Evolutionary conservation across 2,113 vertebrate genomes (phyloP).

Genomic region (Bujurquina vittata): DNA sequence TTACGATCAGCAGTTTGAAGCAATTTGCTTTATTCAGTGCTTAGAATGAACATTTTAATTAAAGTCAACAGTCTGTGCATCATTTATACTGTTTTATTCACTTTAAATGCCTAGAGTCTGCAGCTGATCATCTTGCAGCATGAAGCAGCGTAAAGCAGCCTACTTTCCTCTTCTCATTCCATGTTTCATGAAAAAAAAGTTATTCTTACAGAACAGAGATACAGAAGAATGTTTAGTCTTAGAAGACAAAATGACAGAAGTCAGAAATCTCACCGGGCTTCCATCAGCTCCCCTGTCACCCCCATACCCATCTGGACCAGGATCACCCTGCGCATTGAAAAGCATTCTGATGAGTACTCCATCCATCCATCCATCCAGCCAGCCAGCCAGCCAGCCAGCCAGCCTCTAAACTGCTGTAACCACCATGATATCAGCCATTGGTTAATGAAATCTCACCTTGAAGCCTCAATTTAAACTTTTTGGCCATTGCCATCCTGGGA

Average conservation of each 20-base stretch:
- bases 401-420: too few relatives aligned
- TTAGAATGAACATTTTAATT: background rate
- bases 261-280: slow-evolving; percentile 48
- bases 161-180: background rate
- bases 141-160: background rate
- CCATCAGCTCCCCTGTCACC: slow-evolving; percentile 44
- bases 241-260: background rate
- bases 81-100: too few relatives aligned
- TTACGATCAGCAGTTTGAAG: background rate
- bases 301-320: slow-evolving; percentile 40
- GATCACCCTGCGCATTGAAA: slow-evolving; percentile 55
- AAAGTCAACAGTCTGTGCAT: background rate
- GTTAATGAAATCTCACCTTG: too few relatives aligned
- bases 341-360: background rate
- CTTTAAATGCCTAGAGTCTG: background rate
- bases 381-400: too few relatives aligned
- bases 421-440: too few relatives aligned
- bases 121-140: background rate
- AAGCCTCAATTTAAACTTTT: too few relatives aligned
- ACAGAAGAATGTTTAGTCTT: too few relatives aligned
- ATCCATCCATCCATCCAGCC: too few relatives aligned
- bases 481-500: too few relatives aligned
- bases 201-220: too few relatives aligned
- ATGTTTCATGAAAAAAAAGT: too few relatives aligned
- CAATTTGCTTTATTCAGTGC: background rate